Evolutionary conservation across 2,113 vertebrate genomes (phyloP).

Genomic region (Podarcis raffonei): DNA sequence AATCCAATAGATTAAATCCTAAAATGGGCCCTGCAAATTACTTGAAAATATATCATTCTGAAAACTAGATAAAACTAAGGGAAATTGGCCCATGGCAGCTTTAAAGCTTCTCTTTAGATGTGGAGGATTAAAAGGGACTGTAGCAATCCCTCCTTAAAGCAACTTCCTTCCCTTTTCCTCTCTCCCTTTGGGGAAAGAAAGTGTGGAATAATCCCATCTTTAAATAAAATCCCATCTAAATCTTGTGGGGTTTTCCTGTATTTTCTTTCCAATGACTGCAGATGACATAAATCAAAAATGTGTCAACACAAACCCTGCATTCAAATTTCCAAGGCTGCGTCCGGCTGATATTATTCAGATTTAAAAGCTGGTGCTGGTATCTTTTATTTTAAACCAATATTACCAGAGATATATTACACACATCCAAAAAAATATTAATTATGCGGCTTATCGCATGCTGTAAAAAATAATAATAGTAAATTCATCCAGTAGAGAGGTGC

Average conservation of each 20-base stretch:
- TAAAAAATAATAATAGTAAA: not conserved
- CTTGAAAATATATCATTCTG: not conserved
- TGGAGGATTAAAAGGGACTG: not conserved
- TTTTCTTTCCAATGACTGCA: not conserved
- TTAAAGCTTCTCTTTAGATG: not conserved
- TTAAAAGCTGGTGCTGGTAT: not conserved
- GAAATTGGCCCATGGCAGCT: not conserved
- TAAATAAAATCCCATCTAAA: conserved; percentile 3
- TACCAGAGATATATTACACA: not conserved
- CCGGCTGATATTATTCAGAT: not conserved
- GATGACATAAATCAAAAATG: not conserved
- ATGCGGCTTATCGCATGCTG: not conserved
- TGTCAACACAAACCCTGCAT: rapidly evolving
- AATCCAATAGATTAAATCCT: not conserved
- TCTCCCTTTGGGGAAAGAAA: conserved; percentile 11
- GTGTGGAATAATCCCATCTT: not conserved
- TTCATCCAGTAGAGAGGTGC: not conserved
- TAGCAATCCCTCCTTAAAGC: not conserved
- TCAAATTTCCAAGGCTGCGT: not conserved
- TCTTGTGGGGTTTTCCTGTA: not conserved
- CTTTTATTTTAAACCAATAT: not conserved
- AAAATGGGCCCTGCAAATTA: not conserved
- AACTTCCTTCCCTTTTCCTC: conserved; percentile 38
- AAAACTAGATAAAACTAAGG: not conserved
- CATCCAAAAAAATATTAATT: not conserved